A percentile compares a stretch with the other conserved stretches of the same genome.
These are phyloP conservation scores for Diachasmimorpha longicaudata DNA, from an alignment of 1,140 invertebrate genomes.

Conservation along the genomic window DNA sequence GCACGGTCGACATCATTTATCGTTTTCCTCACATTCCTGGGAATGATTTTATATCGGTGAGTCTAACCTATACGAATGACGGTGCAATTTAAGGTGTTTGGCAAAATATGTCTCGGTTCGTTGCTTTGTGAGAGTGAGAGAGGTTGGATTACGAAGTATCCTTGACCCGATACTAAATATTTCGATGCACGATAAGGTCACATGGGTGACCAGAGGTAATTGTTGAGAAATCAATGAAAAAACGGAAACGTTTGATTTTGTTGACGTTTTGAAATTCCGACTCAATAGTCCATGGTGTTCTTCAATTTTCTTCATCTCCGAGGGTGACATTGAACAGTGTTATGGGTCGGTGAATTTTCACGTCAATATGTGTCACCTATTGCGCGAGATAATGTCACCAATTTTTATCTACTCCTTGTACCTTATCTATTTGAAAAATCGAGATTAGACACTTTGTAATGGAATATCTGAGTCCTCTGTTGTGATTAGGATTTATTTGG, in stretches of 20 bases:
- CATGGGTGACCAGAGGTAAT: conserved; percentile 8
- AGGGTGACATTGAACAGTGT: neutral
- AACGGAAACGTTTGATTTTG: neutral
- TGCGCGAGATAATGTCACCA: no score
- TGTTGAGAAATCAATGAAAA: neutral
- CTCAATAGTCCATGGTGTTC: neutral
- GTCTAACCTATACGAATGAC: conserved; percentile 45
- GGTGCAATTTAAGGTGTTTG: conserved; percentile 41
- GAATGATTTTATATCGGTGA: conserved; percentile 13
- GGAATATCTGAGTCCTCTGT: no score
- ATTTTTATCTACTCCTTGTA: neutral
- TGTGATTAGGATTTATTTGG: no score
- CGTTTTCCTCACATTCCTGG: neutral
- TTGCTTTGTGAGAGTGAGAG: neutral
- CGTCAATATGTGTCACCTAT: neutral
- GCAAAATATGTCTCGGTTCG: conserved; percentile 11
- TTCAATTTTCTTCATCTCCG: neutral
- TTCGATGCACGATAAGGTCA: neutral
- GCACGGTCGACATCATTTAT: neutral
- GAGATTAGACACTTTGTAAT: no score
- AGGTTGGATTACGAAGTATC: neutral
- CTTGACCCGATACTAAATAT: neutral
- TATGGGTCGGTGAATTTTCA: neutral
- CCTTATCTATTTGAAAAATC: neutral
- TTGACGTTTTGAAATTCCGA: neutral